phyloP scores from a whole-genome alignment of 2,797 vertebrate species.

The Cyclopterus lumpus region DNA sequence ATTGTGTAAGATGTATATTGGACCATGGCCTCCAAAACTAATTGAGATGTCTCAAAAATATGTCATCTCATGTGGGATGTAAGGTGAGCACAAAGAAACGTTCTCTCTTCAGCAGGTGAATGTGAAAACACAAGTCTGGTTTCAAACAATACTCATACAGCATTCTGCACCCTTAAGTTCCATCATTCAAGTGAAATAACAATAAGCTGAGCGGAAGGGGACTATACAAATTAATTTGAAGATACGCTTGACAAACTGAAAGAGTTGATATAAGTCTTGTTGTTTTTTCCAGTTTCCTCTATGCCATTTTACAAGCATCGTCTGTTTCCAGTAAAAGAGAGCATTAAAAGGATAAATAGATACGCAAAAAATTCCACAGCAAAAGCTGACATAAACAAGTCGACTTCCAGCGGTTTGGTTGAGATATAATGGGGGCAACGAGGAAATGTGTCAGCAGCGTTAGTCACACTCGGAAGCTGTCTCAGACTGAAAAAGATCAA shows the following conservation, averaged over 20 bases:
- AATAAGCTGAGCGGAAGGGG: neutral
- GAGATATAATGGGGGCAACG: conserved; percentile 49
- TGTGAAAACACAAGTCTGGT: neutral
- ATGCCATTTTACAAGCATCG: neutral
- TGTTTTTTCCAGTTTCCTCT: neutral
- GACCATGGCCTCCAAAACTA: neutral
- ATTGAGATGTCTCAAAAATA: neutral
- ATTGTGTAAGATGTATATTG: neutral
- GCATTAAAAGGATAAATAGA: neutral
- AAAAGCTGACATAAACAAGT: conserved; percentile 52
- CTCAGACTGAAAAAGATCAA: conserved; percentile 56
- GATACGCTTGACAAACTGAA: neutral
- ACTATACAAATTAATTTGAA: neutral
- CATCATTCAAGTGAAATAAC: neutral
- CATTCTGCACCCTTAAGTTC: neutral
- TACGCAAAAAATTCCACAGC: conserved; percentile 31
- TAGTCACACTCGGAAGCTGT: conserved; percentile 53
- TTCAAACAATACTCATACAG: neutral
- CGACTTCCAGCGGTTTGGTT: conserved; percentile 48
- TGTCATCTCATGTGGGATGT: neutral
- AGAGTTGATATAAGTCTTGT: neutral
- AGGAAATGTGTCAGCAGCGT: conserved; percentile 61
- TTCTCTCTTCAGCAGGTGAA: conserved; percentile 6
- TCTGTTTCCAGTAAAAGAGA: neutral
- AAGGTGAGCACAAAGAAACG: neutral